Conservation (phyloP, 2,113 vertebrate genomes). For the Gavialis gangeticus region DNA sequence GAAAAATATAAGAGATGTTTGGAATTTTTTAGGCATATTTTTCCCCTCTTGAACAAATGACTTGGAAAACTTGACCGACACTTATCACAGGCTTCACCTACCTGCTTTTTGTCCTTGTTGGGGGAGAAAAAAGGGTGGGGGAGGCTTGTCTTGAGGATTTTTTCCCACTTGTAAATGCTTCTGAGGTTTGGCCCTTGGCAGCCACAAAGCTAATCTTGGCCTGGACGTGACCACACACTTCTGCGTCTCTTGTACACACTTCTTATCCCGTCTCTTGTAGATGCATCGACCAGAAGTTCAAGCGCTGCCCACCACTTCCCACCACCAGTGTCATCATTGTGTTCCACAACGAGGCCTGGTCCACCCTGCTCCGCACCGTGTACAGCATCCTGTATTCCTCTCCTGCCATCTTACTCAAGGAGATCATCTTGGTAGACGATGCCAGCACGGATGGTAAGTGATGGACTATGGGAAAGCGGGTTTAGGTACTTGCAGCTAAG, state of each 20-base stretch:
- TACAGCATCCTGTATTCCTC: constrained; percentile 92
- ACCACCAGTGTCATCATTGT: constrained; percentile 92
- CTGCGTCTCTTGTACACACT: background rate
- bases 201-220: background rate
- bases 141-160: too few species aligned
- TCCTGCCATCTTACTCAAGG: constrained; percentile 88
- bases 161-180: too few species aligned
- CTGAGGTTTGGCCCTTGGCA: too few species aligned
- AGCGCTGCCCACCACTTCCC: constrained; percentile 89
- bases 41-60: too few species aligned
- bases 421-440: constrained; percentile 94
- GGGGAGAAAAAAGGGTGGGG: too few species aligned
- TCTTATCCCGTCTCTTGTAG: constrained; percentile 61
- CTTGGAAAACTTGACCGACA: too few species aligned
- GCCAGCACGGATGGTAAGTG: constrained; percentile 91
- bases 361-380: constrained; percentile 91
- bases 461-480: accelerated
- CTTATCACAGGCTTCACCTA: too few species aligned
- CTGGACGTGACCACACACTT: too few species aligned
- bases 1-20: too few species aligned
- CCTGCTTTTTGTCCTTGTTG: too few species aligned
- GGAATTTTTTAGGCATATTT: too few species aligned
- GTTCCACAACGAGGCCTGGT: constrained; percentile 95
- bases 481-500: background rate
- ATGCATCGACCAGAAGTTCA: constrained; percentile 92